Evolutionary conservation across 2,797 vertebrate genomes (phyloP).

Genomic region (Cuculus canorus): DNA sequence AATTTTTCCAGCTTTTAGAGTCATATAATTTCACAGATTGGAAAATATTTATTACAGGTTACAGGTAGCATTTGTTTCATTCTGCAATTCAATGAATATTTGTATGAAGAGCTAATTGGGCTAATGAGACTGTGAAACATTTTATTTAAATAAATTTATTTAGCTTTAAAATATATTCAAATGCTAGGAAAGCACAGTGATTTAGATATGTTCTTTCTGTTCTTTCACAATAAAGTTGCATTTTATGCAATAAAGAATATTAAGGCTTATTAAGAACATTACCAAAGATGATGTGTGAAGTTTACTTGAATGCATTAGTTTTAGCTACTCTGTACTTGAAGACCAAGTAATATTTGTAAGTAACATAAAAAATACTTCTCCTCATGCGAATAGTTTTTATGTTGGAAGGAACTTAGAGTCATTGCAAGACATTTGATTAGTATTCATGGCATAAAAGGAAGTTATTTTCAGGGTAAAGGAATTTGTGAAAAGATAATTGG

Average conservation of each 20-base stretch:
- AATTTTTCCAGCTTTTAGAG: neutral
- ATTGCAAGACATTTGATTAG: slow-evolving; percentile 27
- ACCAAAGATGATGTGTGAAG: neutral
- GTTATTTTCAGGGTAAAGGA: slow-evolving; percentile 48
- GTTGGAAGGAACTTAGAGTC: neutral
- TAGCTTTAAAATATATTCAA: neutral
- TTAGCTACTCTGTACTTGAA: neutral
- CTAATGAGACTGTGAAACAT: neutral
- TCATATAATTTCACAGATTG: neutral
- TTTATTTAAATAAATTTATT: neutral
- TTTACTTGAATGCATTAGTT: slow-evolving; percentile 1
- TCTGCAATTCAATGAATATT: neutral
- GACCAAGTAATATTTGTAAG: neutral
- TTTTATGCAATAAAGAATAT: neutral
- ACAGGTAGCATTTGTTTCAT: neutral
- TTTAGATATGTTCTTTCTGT: neutral
- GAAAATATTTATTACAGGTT: neutral
- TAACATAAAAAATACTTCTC: neutral
- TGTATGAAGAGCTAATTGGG: neutral
- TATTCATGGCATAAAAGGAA: slow-evolving; percentile 50
- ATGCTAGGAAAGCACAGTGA: neutral
- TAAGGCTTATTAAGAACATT: neutral
- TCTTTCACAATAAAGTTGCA: neutral
- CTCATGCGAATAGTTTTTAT: neutral
- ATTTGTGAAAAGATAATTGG: slow-evolving; percentile 61